Evolutionary conservation across 2,888 invertebrate genomes (phyloP), one percentile per base, ranked within the genome.

Genomic region (Drosophila anceps): DNA sequence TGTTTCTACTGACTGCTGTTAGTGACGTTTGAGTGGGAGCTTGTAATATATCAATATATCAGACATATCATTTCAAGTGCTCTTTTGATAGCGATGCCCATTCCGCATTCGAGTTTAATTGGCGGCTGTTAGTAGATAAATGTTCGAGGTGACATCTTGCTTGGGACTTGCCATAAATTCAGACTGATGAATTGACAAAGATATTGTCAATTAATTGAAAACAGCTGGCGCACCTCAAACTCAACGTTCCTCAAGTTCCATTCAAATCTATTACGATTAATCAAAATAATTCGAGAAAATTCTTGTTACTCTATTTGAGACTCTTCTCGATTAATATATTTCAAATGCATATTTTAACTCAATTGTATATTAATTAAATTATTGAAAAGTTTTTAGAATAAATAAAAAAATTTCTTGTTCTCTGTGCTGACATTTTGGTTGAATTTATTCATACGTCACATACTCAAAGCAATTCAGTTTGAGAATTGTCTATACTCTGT

Each of bases 1-100:
- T 15, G 20, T 2, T 44, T 18, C 69, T 65, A 41, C 65, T 63
- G 31, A 13, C 8, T 13, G 31, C 13, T 44, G 44, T 24, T 13
- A 24, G 44, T 44, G 44, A 44, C 44, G 44, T 20, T 55, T 31
- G 37, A 58, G 48, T 59, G 69, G 35, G 43, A 29, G 63, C 27
- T 61, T 54, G 61, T 12, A 50, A 37, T 61, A 37, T 55, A 83
- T 81, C 76, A 69, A 76, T 76, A 76, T 68, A 35, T 35, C 72
- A 81, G 37, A 63, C 20, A 44, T 48, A 63, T 67, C 60, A 41
- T 58, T 58, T 66, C 57, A 59, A 87, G 73, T 72, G 65, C 57
- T 63, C 59, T 50, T 44, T 55, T 44, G 39, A 64, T 76, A 72
- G 71, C 66, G 18, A 75, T 66, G 33, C 39, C 18, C 24, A 46